A percentile compares a stretch with the other conserved stretches of the same genome.
Evolutionary conservation across 2,888 invertebrate species (phyloP).

Genomic region (Teleiodes luculella): DNA sequence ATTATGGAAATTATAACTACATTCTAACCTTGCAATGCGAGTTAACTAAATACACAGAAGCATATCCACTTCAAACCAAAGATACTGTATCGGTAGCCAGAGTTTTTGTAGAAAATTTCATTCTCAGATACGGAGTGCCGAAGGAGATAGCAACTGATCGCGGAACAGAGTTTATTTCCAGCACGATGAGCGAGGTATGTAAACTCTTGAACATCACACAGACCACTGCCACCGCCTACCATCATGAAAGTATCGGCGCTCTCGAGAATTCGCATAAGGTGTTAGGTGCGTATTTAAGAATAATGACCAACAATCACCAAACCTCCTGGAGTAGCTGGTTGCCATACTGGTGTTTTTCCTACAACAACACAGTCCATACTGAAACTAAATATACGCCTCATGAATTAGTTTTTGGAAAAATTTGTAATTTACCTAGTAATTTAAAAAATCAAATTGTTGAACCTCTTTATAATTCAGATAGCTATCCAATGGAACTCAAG

Average conservation of each 20-base stretch:
- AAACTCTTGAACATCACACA: slow-evolving; percentile 18
- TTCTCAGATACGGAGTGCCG: slow-evolving; percentile 15
- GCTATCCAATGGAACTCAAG: slow-evolving; percentile 14
- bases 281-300: slow-evolving; percentile 12
- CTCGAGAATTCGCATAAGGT: slow-evolving; percentile 17
- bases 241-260: slow-evolving; percentile 10
- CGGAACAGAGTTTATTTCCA: slow-evolving; percentile 20
- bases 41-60: too few species aligned
- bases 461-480: too few species aligned
- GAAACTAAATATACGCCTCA: too few species aligned
- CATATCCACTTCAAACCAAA: slow-evolving; percentile 20
- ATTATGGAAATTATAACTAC: slow-evolving; percentile 20
- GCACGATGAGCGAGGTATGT: slow-evolving; percentile 20
- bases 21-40: slow-evolving; percentile 24
- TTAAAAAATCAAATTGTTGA: slow-evolving; percentile 10
- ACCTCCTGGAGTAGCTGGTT: slow-evolving; percentile 11
- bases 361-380: slow-evolving; percentile 11
- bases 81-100: too few species aligned
- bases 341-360: slow-evolving; percentile 13
- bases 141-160: slow-evolving; percentile 5
- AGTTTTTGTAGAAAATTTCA: slow-evolving; percentile 16
- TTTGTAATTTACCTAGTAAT: slow-evolving; percentile 14
- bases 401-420: slow-evolving; percentile 13
- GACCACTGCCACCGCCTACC: slow-evolving; percentile 15
- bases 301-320: slow-evolving; percentile 15